Evolutionary conservation across 2,888 invertebrate species (phyloP), one percentile per base, ranked within the genome.

Genomic region (Sphaerophoria taeniata): DNA sequence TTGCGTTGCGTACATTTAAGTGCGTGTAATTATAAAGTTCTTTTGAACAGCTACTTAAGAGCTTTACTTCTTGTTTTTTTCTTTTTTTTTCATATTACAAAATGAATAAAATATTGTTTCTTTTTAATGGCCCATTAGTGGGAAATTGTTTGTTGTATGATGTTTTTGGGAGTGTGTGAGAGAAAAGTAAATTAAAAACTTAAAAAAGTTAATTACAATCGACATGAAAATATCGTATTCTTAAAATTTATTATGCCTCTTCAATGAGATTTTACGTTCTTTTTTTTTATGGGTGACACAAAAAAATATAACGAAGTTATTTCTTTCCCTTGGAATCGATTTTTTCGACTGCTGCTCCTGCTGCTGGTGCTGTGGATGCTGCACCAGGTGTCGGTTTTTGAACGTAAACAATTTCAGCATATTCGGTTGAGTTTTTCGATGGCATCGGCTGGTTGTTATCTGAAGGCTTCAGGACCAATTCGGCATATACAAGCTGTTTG

Each of bases 401-500:
- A 78, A 92, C 91, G 87, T 96, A 96, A 0, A 96, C 94, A 74
- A 97, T 97, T 91, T 97, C 97, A 0, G 97, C 97, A 91, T 97
- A 97, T 89, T 95, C 95, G 3, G 95, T 95, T 89, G 94, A 94
- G 87, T 95, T 95, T 89, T 92, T 94, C 75, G 88, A 77, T 51
- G 87, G 49, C 89, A 90, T 33, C 49, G 90, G 76, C 75, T 88
- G 86, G 80, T 89, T 89, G 36, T 65, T 65, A 60, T 90, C 89
- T 24, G 93, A 91, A 5, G 93, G 93, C 87, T 93, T 93, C 61
- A 96, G 91, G 79, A 95, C 95, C 83, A 96, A 92, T 91, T 96
- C 96, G 1, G 96, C 96, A 91, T 96, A 96, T 3, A 96, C 95
- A 51, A 96, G 93, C 78, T 94, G 94, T 90, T 94, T 94, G 89